phyloP scores from a whole-genome alignment of 2,797 vertebrate species.

The Tarsius wallacei region DNA sequence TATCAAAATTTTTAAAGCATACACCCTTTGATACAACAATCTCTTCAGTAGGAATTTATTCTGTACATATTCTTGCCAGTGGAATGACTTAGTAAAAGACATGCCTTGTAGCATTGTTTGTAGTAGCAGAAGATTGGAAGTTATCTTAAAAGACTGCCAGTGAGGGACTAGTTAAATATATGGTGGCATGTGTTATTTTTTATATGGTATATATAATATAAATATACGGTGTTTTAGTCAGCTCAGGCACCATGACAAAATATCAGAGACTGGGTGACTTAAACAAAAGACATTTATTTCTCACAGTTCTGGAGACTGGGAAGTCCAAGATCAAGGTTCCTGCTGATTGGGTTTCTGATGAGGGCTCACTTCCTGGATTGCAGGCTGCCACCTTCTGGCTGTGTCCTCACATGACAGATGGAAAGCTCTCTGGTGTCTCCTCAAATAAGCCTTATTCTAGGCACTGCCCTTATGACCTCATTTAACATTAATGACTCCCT shows the following conservation, averaged over 20 bases:
- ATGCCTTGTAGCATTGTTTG: neutral
- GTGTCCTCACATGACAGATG: neutral
- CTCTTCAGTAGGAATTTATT: constrained; percentile 12
- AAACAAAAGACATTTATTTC: neutral
- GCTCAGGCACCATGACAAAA: neutral
- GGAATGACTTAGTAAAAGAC: constrained; percentile 60
- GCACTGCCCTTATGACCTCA: neutral
- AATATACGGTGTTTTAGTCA: neutral
- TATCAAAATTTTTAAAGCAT: constrained; percentile 53
- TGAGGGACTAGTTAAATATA: neutral
- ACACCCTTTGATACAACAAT: constrained; percentile 40
- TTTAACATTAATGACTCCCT: neutral
- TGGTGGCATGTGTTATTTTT: neutral
- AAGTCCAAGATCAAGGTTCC: neutral
- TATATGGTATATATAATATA: neutral
- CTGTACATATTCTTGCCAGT: neutral
- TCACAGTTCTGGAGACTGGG: neutral
- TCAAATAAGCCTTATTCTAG: neutral
- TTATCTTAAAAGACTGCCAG: neutral
- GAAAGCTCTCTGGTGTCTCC: neutral
- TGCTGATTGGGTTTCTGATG: neutral
- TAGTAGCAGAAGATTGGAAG: constrained; percentile 9
- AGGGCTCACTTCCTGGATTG: neutral
- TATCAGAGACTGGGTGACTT: neutral
- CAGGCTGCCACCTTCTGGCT: neutral